Percentiles rank a stretch among this genome's conserved stretches.
Conservation (phyloP, 2,888 invertebrate species). For the Polietes domitor region DNA sequence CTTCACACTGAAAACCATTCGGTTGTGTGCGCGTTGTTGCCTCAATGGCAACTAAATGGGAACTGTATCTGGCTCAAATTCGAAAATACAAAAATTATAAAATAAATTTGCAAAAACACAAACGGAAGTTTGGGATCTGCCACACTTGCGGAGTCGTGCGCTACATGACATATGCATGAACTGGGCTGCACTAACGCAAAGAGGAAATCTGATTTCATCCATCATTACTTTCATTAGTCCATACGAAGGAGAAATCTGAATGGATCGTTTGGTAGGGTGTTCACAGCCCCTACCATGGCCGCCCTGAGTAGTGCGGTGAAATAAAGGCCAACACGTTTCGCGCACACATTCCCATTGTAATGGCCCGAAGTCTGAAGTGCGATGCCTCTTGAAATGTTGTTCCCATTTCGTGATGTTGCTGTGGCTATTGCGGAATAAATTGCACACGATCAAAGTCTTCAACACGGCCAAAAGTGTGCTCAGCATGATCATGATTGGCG, state of each 20-base stretch:
- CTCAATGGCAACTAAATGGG: too few relatives aligned
- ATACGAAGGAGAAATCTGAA: too few relatives aligned
- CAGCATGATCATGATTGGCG: conserved; percentile 59
- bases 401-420: conserved; percentile 15
- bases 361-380: background rate
- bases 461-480: conserved; percentile 41
- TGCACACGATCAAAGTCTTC: conserved; percentile 36
- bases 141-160: too few relatives aligned
- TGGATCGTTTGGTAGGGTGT: background rate
- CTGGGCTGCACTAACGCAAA: too few relatives aligned
- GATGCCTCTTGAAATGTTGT: conserved; percentile 12
- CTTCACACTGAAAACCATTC: background rate
- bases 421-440: background rate
- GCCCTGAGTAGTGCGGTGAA: background rate
- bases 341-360: background rate
- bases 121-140: too few relatives aligned
- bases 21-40: background rate
- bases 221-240: too few relatives aligned
- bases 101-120: background rate
- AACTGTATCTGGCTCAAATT: background rate
- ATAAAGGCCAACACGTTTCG: conserved; percentile 13
- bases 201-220: too few relatives aligned
- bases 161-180: too few relatives aligned
- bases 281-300: background rate
- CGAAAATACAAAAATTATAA: background rate